phyloP scores from a whole-genome alignment of 2,888 invertebrate genomes.

The Netelia inedita region DNA sequence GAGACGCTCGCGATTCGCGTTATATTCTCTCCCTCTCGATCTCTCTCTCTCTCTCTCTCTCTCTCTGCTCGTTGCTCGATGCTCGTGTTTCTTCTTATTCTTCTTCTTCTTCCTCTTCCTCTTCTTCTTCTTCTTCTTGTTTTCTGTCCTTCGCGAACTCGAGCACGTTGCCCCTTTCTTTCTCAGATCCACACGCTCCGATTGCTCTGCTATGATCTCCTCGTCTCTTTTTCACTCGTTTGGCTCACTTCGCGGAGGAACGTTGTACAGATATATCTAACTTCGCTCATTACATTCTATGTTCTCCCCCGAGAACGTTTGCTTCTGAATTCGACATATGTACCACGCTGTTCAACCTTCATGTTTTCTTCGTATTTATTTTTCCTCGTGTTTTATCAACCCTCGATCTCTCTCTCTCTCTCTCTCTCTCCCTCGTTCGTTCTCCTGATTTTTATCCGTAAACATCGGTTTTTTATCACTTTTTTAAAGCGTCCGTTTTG shows the following conservation, averaged over 20 bases:
- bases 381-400: slow-evolving; percentile 7
- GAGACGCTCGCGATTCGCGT: slow-evolving; percentile 59
- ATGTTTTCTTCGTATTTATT: slow-evolving; percentile 27
- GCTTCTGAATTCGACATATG: too few relatives aligned
- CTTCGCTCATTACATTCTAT: neutral
- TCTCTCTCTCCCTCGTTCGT: neutral
- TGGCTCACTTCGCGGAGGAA: neutral
- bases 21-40: slow-evolving; percentile 64
- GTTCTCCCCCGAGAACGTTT: too few relatives aligned
- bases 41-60: slow-evolving; percentile 54
- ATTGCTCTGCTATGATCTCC: slow-evolving; percentile 23
- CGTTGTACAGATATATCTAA: too few relatives aligned
- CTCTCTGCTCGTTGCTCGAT: slow-evolving; percentile 61
- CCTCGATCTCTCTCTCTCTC: neutral
- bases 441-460: neutral
- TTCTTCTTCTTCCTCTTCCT: slow-evolving; percentile 63
- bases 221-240: slow-evolving; percentile 9
- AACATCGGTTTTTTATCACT: too few relatives aligned
- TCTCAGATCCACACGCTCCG: slow-evolving; percentile 44
- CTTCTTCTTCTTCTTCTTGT: slow-evolving; percentile 52
- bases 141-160: slow-evolving; percentile 54
- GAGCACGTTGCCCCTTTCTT: slow-evolving; percentile 40
- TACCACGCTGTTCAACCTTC: too few relatives aligned
- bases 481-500: too few relatives aligned
- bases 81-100: slow-evolving; percentile 58